Conservation (phyloP, 2,113 vertebrate genomes). For the Brachionichthys hirsutus region DNA sequence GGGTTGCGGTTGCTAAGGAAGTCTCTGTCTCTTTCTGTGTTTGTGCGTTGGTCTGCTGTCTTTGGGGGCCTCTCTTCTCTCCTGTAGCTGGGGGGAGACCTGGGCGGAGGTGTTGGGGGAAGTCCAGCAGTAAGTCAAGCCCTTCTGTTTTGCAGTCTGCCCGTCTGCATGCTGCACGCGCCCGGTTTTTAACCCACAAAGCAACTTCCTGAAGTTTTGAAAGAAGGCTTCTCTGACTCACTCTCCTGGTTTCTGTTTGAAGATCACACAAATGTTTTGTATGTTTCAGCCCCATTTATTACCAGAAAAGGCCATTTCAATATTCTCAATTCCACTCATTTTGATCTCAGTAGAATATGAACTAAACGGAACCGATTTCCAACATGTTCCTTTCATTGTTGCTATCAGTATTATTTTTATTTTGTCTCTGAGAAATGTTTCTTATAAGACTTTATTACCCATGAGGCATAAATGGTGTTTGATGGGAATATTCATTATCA, state of each 20-base stretch:
- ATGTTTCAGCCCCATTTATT: conserved; percentile 23
- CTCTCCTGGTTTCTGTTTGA: background rate
- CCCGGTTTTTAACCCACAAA: conserved; percentile 16
- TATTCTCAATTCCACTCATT: background rate
- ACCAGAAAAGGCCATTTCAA: too few relatives aligned
- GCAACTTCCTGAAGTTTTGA: conserved; percentile 1
- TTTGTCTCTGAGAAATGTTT: too few relatives aligned
- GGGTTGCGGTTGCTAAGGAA: conserved; percentile 71
- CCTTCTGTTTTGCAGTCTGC: conserved; percentile 62
- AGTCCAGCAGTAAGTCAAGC: conserved; percentile 98
- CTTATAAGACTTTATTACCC: too few relatives aligned
- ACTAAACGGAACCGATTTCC: too few relatives aligned
- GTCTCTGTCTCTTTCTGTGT: conserved; percentile 64
- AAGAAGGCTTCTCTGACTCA: conserved; percentile 3
- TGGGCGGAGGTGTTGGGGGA: conserved; percentile 99
- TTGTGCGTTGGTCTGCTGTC: conserved; percentile 58
- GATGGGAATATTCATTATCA: too few relatives aligned
- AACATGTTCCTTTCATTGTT: too few relatives aligned
- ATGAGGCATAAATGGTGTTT: too few relatives aligned
- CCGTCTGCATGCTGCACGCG: conserved; percentile 55
- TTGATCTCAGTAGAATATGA: too few relatives aligned
- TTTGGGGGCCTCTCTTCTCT: conserved; percentile 69
- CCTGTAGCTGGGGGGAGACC: conserved; percentile 98
- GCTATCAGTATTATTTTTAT: too few relatives aligned
- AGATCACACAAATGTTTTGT: background rate